Conservation (phyloP, 2,888 invertebrate species). For the Nephrotoma guestfalica region DNA sequence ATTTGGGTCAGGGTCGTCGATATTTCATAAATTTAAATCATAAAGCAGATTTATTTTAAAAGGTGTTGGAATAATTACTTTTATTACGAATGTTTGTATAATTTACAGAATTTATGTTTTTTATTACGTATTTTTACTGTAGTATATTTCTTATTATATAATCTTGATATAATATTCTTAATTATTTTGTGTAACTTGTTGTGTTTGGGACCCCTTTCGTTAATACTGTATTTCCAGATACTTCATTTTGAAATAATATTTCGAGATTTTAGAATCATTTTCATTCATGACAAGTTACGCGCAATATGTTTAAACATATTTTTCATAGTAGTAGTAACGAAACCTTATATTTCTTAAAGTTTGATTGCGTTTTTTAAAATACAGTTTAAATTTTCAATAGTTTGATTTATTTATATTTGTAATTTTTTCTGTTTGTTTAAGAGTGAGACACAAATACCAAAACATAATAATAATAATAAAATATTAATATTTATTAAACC, state of each 20-base stretch:
- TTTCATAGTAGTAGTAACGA: background rate
- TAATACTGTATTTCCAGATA: background rate
- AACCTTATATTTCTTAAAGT: background rate
- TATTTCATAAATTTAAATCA: background rate
- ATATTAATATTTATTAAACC: background rate
- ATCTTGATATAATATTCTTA: background rate
- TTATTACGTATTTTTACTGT: background rate
- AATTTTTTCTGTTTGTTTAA: background rate
- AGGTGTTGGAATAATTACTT: background rate
- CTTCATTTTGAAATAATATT: background rate
- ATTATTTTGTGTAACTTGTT: background rate
- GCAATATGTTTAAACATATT: background rate
- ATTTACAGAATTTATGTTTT: background rate
- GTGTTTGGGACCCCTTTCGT: background rate
- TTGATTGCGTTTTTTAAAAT: background rate
- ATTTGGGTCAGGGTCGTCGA: background rate
- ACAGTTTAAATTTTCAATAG: background rate
- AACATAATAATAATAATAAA: background rate
- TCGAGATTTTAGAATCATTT: background rate
- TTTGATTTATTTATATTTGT: background rate
- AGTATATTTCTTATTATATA: background rate
- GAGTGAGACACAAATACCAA: background rate
- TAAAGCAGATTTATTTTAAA: background rate
- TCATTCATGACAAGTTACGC: background rate
- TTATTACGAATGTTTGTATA: background rate